phyloP scores from a whole-genome alignment of 35 echinoderm and acorn worm species.

The Lytechinus pictus region DNA sequence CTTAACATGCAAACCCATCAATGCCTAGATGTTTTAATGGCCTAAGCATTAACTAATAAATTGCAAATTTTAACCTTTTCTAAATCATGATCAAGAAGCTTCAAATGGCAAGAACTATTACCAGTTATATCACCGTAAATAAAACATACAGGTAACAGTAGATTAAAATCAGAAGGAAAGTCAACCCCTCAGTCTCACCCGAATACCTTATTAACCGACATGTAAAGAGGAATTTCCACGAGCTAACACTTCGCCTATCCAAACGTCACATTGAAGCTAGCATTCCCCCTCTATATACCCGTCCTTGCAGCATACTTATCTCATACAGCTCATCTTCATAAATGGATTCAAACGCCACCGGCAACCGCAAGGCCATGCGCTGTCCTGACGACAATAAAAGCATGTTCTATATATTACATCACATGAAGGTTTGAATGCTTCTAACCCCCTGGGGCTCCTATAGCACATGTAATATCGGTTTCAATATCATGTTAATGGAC shows the following conservation, averaged over 20 bases:
- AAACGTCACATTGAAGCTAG: neutral
- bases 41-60: no score
- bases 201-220: neutral
- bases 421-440: neutral
- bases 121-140: neutral
- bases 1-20: neutral
- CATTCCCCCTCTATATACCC: neutral
- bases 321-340: neutral
- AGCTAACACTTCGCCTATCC: neutral
- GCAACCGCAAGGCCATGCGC: neutral
- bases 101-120: neutral
- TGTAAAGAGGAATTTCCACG: neutral
- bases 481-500: neutral
- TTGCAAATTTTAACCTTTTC: no score
- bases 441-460: neutral
- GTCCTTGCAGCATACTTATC: conserved; percentile 4
- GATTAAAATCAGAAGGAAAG: neutral
- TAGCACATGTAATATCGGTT: conserved; percentile 3
- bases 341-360: neutral
- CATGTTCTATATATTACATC: neutral
- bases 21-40: no score
- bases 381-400: neutral
- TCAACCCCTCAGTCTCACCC: neutral
- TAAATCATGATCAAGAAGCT: neutral
- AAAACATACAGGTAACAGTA: neutral